phyloP scores from a whole-genome alignment of 1,140 invertebrate genomes.

The Venturia canescens region DNA sequence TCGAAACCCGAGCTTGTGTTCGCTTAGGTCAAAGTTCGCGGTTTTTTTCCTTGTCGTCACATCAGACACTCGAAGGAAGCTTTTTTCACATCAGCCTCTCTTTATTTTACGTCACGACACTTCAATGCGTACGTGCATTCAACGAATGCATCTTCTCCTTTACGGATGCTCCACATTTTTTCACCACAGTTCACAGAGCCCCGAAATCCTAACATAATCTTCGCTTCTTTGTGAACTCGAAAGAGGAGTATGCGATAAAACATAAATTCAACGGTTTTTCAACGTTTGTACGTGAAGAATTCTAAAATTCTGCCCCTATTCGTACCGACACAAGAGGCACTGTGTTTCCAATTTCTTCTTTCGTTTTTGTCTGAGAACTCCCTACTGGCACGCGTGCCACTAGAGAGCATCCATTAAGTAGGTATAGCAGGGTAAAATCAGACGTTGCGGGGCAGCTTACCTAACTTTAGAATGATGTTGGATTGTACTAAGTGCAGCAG shows the following conservation, averaged over 20 bases:
- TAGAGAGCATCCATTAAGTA: neutral
- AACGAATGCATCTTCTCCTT: constrained; percentile 31
- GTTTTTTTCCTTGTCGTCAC: neutral
- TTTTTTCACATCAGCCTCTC: neutral
- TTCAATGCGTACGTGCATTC: neutral
- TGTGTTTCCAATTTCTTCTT: constrained; percentile 12
- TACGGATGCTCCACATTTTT: constrained; percentile 13
- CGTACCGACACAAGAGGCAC: constrained; percentile 26
- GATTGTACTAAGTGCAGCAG: no score
- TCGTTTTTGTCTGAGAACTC: neutral
- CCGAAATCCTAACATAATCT: constrained; percentile 30
- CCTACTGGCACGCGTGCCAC: neutral
- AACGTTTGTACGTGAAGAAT: constrained; percentile 2
- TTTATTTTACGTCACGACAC: neutral
- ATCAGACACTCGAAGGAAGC: neutral
- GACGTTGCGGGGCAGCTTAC: no score
- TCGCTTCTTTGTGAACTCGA: neutral
- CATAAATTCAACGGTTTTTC: constrained; percentile 29
- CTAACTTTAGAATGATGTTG: no score
- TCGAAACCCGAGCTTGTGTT: constrained; percentile 27
- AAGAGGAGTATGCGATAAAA: neutral
- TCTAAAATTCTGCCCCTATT: constrained; percentile 31
- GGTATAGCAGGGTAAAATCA: neutral
- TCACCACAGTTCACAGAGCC: constrained; percentile 5
- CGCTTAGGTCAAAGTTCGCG: constrained; percentile 31